Conservation (phyloP, 2,888 invertebrate genomes). For the Linnaemya vulpina region DNA sequence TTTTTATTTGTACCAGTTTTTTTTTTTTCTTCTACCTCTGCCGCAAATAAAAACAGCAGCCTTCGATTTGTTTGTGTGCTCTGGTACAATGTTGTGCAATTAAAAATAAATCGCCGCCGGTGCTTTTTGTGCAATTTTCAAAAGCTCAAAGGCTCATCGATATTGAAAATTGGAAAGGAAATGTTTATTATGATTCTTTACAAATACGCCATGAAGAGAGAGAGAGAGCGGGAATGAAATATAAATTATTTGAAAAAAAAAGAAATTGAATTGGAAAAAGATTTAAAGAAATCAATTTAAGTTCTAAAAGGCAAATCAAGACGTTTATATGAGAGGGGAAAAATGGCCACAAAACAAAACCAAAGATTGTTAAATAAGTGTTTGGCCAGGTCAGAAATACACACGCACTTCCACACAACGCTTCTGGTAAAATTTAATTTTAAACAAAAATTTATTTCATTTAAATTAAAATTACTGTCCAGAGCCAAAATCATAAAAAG, state of each 20-base stretch:
- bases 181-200: conserved; percentile 54
- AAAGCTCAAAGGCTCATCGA: conserved; percentile 70
- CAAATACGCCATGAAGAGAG: neutral
- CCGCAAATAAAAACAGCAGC: conserved; percentile 8
- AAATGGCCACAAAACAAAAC: conserved; percentile 9
- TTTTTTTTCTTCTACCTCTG: conserved; percentile 4
- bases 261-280: conserved; percentile 21
- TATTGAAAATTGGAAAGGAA: conserved; percentile 65
- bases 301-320: conserved; percentile 32
- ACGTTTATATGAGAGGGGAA: neutral
- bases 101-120: conserved; percentile 71
- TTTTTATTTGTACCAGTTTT: neutral
- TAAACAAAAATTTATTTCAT: no score
- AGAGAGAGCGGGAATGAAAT: neutral
- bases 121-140: conserved; percentile 68
- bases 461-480: no score
- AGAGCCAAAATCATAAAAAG: neutral
- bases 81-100: conserved; percentile 62
- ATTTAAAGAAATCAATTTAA: conserved; percentile 2
- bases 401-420: neutral
- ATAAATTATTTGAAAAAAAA: conserved; percentile 30
- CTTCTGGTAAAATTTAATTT: no score
- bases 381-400: neutral
- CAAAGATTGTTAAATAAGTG: neutral
- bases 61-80: conserved; percentile 45